These are phyloP conservation scores for Allygus modestus DNA, from an alignment of 2,888 invertebrate genomes.

Conservation along the genomic window DNA sequence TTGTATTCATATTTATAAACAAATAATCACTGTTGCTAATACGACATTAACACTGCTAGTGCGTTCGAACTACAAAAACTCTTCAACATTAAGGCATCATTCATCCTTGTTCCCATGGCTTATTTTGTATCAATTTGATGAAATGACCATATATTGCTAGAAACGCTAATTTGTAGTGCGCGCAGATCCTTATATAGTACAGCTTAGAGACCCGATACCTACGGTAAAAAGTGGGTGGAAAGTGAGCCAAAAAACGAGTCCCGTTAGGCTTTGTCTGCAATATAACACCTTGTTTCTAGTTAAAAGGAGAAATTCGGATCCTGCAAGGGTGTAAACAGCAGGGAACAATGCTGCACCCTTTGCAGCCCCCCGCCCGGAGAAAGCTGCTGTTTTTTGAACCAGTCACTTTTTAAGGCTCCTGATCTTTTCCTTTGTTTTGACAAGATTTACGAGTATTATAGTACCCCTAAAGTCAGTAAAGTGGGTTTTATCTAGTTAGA, in stretches of 20 bases:
- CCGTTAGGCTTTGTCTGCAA: slow-evolving; percentile 25
- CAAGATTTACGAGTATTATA: neutral
- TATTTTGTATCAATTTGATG: too few relatives aligned
- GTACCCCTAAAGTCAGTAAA: too few relatives aligned
- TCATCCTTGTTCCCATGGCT: too few relatives aligned
- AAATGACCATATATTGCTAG: too few relatives aligned
- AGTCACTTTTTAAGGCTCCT: neutral
- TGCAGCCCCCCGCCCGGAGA: slow-evolving; percentile 4
- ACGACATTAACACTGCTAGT: too few relatives aligned
- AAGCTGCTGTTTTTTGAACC: neutral
- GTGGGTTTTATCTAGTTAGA: too few relatives aligned
- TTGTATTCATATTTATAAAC: too few relatives aligned
- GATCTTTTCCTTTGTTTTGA: neutral
- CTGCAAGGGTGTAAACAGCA: slow-evolving; percentile 19
- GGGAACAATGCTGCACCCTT: slow-evolving; percentile 28
- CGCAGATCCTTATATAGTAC: too few relatives aligned
- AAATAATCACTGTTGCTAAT: too few relatives aligned
- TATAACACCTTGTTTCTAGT: slow-evolving; percentile 38
- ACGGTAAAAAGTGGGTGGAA: neutral
- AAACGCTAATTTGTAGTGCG: too few relatives aligned
- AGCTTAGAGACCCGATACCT: neutral
- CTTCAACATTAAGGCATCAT: too few relatives aligned
- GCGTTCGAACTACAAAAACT: too few relatives aligned
- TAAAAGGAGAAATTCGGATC: slow-evolving; percentile 32
- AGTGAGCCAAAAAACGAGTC: slow-evolving; percentile 10